phyloP scores from a whole-genome alignment of 2,888 invertebrate genomes.

The Bugulina stolonifera region DNA sequence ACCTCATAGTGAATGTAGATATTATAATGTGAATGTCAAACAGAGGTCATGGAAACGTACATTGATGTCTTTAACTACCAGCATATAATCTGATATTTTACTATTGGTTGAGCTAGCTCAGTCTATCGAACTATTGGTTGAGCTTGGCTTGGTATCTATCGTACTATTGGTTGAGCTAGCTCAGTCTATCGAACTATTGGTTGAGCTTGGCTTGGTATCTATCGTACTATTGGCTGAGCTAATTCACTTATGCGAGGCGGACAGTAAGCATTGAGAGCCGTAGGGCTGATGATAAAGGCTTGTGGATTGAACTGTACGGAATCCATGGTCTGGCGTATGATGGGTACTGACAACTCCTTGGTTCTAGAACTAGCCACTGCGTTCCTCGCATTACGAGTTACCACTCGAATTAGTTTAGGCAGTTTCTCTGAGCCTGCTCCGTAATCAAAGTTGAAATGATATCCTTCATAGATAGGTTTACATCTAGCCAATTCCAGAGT shows the following conservation, averaged over 20 bases:
- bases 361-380: conserved; percentile 35
- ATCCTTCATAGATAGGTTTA: conserved; percentile 39
- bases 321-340: conserved; percentile 45
- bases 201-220: no score
- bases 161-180: no score
- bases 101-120: no score
- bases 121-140: no score
- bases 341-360: conserved; percentile 38
- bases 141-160: no score
- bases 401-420: conserved; percentile 34
- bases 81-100: no score
- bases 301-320: conserved; percentile 48
- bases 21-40: no score
- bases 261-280: conserved; percentile 41
- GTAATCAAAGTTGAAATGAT: conserved; percentile 37
- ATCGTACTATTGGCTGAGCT: conserved; percentile 39
- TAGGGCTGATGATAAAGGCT: conserved; percentile 43
- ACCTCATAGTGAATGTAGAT: no score
- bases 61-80: no score
- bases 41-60: no score
- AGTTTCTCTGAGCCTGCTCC: conserved; percentile 22
- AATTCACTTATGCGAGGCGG: conserved; percentile 38
- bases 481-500: conserved; percentile 40
- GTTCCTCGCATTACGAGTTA: conserved; percentile 38
- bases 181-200: no score